Conservation (phyloP, 2,888 invertebrate species). For the Pseudolycoriella hygida region DNA sequence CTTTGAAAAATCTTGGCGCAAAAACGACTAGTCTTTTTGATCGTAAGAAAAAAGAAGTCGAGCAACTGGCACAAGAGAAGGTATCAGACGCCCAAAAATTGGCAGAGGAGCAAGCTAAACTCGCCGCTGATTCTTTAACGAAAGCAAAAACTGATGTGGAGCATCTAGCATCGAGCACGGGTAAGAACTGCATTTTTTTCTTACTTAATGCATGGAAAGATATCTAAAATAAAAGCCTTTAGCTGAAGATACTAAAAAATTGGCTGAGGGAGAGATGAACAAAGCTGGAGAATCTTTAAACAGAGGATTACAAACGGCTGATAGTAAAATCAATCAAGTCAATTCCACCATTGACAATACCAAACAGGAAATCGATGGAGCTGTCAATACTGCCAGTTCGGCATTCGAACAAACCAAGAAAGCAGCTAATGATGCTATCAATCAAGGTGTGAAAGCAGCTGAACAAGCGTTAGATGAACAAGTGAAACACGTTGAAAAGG, state of each 20-base stretch:
- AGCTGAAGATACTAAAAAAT: constrained; percentile 27
- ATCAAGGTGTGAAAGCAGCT: constrained; percentile 31
- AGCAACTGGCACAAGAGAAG: constrained; percentile 43
- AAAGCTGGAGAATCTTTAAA: constrained; percentile 27
- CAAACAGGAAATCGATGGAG: constrained; percentile 19
- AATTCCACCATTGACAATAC: constrained; percentile 14
- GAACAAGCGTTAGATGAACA: constrained; percentile 31
- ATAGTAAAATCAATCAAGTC: neutral
- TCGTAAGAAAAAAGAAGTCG: constrained; percentile 53
- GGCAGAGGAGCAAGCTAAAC: constrained; percentile 43
- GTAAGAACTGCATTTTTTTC: constrained; percentile 12
- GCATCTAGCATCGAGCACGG: constrained; percentile 32
- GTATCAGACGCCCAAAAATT: constrained; percentile 39
- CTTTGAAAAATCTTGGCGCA: constrained; percentile 51
- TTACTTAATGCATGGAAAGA: neutral
- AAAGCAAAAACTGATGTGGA: constrained; percentile 37
- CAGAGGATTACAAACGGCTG: constrained; percentile 8
- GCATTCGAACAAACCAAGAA: constrained; percentile 22
- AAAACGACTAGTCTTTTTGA: constrained; percentile 53
- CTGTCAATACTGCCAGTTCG: constrained; percentile 18
- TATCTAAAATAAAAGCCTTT: neutral
- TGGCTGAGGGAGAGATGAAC: constrained; percentile 22
- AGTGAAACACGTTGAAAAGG: constrained; percentile 30
- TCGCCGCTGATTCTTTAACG: constrained; percentile 39
- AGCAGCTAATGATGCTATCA: constrained; percentile 29